phyloP scores from a whole-genome alignment of 1,140 invertebrate species.

The Cheumatopsyche charites region DNA sequence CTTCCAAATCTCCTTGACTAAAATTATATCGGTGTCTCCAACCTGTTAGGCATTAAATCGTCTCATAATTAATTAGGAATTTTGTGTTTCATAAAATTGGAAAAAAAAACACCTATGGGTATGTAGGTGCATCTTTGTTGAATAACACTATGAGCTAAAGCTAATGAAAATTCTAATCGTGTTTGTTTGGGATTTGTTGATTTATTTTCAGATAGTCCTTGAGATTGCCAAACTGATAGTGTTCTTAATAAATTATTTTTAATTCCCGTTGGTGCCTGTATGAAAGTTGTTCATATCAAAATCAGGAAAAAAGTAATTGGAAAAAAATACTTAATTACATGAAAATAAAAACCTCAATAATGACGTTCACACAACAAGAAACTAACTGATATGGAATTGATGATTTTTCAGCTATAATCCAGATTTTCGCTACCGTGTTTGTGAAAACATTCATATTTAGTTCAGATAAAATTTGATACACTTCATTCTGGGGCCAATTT shows the following conservation, averaged over 20 bases:
- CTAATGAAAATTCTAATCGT: constrained; percentile 54
- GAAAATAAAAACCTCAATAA: constrained; percentile 40
- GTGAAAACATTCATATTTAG: background rate
- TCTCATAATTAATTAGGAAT: background rate
- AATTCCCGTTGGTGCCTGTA: constrained; percentile 70
- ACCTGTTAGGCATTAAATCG: constrained; percentile 28
- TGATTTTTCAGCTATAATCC: constrained; percentile 42
- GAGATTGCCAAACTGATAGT: constrained; percentile 53
- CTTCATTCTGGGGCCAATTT: constrained; percentile 25
- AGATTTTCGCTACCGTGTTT: constrained; percentile 29
- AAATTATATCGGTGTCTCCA: constrained; percentile 44
- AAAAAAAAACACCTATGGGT: constrained; percentile 60
- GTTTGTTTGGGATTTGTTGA: constrained; percentile 50
- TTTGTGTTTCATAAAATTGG: background rate
- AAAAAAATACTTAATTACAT: background rate
- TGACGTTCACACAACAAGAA: constrained; percentile 40
- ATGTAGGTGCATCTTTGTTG: constrained; percentile 89
- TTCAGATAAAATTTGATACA: constrained; percentile 11
- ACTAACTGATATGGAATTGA: constrained; percentile 38
- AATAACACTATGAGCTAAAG: constrained; percentile 74
- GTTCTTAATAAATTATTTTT: constrained; percentile 66
- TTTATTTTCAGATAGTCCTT: constrained; percentile 35
- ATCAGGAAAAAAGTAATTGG: background rate
- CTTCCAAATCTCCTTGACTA: constrained; percentile 44
- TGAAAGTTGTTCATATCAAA: constrained; percentile 9